Evolutionary conservation across 2,888 invertebrate genomes (phyloP).

Genomic region (Chalcis sispes): DNA sequence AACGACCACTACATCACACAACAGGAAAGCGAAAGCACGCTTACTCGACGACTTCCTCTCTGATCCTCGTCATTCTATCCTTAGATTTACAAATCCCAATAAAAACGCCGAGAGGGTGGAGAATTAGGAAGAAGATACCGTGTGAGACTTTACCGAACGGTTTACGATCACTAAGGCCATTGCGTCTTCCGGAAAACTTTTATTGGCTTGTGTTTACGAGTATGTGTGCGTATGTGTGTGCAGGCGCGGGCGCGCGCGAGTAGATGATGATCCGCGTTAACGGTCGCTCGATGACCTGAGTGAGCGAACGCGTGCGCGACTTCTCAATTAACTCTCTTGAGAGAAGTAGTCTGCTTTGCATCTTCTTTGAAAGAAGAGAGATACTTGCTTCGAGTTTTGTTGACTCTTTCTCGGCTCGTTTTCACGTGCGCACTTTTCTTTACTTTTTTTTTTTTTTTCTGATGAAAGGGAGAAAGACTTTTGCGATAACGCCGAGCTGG

Average conservation of each 20-base stretch:
- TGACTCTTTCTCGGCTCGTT: constrained; percentile 1
- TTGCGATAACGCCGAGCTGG: background rate
- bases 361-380: background rate
- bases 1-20: too few species aligned
- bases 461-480: too few species aligned
- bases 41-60: too few species aligned
- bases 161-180: background rate
- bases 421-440: background rate
- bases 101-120: too few species aligned
- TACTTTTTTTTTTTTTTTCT: background rate
- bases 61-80: too few species aligned
- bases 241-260: background rate
- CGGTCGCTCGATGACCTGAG: constrained; percentile 14
- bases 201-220: too few species aligned
- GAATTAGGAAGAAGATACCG: constrained; percentile 2
- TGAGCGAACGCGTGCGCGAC: background rate
- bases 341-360: background rate
- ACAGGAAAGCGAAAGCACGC: too few species aligned
- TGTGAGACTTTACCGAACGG: too few species aligned
- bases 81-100: constrained; percentile 26
- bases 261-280: background rate
- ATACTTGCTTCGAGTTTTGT: background rate
- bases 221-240: too few species aligned
- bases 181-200: constrained; percentile 26
- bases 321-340: constrained; percentile 8